phyloP scores from a whole-genome alignment of 2,113 vertebrate genomes.

The Peromyscus maniculatus region DNA sequence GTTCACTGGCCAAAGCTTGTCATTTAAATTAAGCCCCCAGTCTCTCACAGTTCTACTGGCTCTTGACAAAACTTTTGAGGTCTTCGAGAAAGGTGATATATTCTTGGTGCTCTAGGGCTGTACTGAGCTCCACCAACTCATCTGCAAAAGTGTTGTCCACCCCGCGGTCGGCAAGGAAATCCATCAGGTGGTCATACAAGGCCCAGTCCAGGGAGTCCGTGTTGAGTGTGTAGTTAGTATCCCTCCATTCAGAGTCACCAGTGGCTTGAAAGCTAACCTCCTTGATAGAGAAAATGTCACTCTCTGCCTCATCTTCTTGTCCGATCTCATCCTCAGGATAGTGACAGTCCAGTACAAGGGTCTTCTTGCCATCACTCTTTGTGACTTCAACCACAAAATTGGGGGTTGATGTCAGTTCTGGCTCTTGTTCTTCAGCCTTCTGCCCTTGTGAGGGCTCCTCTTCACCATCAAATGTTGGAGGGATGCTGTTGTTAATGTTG shows the following conservation, averaged over 20 bases:
- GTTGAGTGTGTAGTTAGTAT: constrained; percentile 85
- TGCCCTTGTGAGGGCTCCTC: too few relatives aligned
- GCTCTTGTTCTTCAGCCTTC: too few relatives aligned
- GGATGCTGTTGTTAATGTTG: too few relatives aligned
- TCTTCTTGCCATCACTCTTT: constrained; percentile 93
- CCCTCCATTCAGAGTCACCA: constrained; percentile 94
- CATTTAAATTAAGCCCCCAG: not conserved
- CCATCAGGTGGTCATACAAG: constrained; percentile 98
- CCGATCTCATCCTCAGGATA: constrained; percentile 95
- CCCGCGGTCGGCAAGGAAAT: constrained; percentile 96
- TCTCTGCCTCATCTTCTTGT: constrained; percentile 92
- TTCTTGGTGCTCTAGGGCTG: constrained; percentile 95
- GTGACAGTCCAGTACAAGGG: constrained; percentile 97
- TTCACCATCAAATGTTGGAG: too few relatives aligned
- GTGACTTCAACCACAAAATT: constrained; percentile 98
- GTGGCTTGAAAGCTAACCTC: constrained; percentile 97
- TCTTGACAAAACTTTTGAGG: constrained; percentile 95
- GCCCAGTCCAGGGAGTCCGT: constrained; percentile 85
- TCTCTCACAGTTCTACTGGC: constrained; percentile 85
- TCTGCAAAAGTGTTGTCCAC: constrained; percentile 97
- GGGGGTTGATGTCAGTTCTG: constrained; percentile 94
- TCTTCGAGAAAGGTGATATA: constrained; percentile 98
- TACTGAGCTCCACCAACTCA: constrained; percentile 96
- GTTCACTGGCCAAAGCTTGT: constrained; percentile 57
- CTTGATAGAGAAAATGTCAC: constrained; percentile 95